Evolutionary conservation across 2,797 vertebrate genomes (phyloP), one percentile per base, ranked within the genome.

Genomic region (Kryptopterus vitreolus): DNA sequence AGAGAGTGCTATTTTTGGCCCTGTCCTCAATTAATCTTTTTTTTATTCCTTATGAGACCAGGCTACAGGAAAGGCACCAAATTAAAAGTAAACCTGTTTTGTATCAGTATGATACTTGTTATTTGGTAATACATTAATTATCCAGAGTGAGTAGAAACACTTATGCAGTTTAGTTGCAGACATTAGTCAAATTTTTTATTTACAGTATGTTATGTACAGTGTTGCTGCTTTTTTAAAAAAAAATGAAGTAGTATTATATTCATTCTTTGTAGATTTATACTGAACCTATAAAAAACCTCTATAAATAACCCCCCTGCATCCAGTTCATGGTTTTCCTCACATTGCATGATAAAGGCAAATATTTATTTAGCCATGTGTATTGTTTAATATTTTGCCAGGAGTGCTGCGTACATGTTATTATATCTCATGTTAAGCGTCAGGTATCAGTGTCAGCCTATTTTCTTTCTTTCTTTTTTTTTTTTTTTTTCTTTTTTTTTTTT

Each of bases 1-100:
- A 53, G 72, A 83, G 77, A 70, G 35, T 71, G 72, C 81, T 87
- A 88, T 86, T 87, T 77, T 82, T 31, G 38, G 52, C 57, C 43
- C 43, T 78, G 81, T 52, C 77, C 83, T 84, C 63, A 50, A 81
- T 84, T 77, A 59, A 38, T 79, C 55, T 73, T 78, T 80, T 29
- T 55, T n/a, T 61, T 61, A 50, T 43, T 71, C 38, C 33, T 55
- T n/a, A 33, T 79, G 43, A 78, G 43, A 26, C 52, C 38, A 65
- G 50, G 50, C 50, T 74, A 68, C 61, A 26, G n/a, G 61, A 33
- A 20, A 24, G 1, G 61, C 13, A 33, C 22, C 46, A 62, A 24
- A 70, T 55, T 57, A 55, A 29, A 46, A 13, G 1, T 48, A 31
- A 33, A 11, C 35, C 43, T 7, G 9, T 70, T 35, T n/a, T n/a